Conservation (phyloP, 1,140 invertebrate species). For the Oryzaephilus surinamensis region DNA sequence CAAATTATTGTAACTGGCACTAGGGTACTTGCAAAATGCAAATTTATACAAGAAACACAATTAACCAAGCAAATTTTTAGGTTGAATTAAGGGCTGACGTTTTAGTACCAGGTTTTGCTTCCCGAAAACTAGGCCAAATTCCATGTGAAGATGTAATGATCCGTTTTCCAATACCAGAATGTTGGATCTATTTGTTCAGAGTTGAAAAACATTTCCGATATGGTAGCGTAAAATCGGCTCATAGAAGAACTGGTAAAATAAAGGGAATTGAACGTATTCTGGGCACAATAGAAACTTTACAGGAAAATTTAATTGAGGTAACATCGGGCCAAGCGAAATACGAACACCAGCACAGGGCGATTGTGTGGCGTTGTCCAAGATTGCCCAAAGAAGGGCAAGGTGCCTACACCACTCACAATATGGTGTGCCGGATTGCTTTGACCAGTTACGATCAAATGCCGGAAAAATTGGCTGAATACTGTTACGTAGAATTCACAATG, state of each 20-base stretch:
- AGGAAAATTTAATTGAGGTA: constrained; percentile 92
- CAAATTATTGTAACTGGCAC: constrained; percentile 76
- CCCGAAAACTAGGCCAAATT: constrained; percentile 86
- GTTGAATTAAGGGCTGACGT: constrained; percentile 91
- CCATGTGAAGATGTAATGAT: constrained; percentile 97
- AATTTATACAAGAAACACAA: constrained; percentile 1
- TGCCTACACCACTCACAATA: constrained; percentile 94
- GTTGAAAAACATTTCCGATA: constrained; percentile 98
- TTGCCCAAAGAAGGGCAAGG: constrained; percentile 96
- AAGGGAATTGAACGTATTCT: constrained; percentile 91
- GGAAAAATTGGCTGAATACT: constrained; percentile 77
- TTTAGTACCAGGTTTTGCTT: constrained; percentile 91
- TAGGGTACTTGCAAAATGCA: constrained; percentile 45
- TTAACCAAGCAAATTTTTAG: constrained; percentile 35
- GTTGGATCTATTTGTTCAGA: constrained; percentile 98
- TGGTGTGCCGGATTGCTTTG: constrained; percentile 85
- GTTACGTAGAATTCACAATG: constrained; percentile 96
- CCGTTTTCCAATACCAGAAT: constrained; percentile 94
- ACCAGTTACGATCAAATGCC: constrained; percentile 97
- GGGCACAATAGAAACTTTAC: constrained; percentile 81
- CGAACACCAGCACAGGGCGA: constrained; percentile 93
- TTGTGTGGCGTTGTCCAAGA: constrained; percentile 95
- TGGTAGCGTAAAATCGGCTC: constrained; percentile 96
- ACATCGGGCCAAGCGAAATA: constrained; percentile 98
- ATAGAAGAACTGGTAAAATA: constrained; percentile 83